These are phyloP conservation scores for Oreotrochilus melanogaster DNA, from an alignment of 2,113 vertebrate species.

Conservation along the genomic window DNA sequence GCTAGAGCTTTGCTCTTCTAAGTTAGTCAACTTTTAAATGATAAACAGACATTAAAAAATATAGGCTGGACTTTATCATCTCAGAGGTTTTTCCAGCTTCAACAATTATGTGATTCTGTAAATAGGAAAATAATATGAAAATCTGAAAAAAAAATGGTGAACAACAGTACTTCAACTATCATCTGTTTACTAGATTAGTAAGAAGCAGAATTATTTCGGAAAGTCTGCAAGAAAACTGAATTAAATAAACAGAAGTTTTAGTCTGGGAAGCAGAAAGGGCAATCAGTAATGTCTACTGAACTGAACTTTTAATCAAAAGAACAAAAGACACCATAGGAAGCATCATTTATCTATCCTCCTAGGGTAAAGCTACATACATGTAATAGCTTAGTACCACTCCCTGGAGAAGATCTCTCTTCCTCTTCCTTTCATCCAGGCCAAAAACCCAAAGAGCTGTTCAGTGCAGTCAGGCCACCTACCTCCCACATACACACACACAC, in stretches of 20 bases:
- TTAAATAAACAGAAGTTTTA: background rate
- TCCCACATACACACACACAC: background rate
- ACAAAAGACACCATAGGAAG: background rate
- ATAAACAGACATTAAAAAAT: background rate
- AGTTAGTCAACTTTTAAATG: background rate
- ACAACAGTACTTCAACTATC: background rate
- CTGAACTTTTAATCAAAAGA: background rate
- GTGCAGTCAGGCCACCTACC: background rate
- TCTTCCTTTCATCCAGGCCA: background rate
- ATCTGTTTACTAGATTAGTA: background rate
- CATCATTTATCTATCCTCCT: background rate
- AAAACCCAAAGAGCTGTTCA: background rate
- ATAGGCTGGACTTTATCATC: too few species aligned
- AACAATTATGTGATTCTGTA: too few species aligned
- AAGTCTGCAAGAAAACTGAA: background rate
- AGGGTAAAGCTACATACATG: background rate
- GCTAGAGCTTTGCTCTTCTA: background rate
- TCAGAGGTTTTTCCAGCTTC: too few species aligned
- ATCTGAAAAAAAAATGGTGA: background rate
- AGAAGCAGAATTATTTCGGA: background rate
- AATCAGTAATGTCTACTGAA: background rate
- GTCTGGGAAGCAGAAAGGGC: background rate
- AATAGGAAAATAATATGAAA: background rate
- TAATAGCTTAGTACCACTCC: background rate
- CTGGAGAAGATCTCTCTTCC: background rate